Conservation (phyloP, 2,113 vertebrate genomes). For the Chaetodon trifascialis region DNA sequence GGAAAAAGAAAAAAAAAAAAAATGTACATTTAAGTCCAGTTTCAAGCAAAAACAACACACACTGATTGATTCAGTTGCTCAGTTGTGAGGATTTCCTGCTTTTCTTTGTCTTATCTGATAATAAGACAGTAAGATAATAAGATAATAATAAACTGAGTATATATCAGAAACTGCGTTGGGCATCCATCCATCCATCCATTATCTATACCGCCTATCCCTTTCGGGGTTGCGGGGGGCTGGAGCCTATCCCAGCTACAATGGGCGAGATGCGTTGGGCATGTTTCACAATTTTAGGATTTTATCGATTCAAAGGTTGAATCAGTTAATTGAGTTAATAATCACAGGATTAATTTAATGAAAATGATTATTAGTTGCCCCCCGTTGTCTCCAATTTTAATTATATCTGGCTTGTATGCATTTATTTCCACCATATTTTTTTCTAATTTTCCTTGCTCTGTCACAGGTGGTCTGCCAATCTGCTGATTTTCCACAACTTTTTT, state of each 20-base stretch:
- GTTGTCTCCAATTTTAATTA: not conserved
- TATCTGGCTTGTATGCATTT: not conserved
- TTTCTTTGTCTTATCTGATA: conserved; percentile 4
- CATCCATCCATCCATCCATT: too few relatives aligned
- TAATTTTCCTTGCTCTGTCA: conserved; percentile 1
- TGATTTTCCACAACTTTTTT: conserved; percentile 1
- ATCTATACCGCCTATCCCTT: too few relatives aligned
- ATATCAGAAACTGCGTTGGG: not conserved
- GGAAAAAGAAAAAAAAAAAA: not conserved
- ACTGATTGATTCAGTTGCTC: not conserved
- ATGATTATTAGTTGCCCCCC: not conserved
- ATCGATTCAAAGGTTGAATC: not conserved
- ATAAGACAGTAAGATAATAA: too few relatives aligned
- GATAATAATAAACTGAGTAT: too few relatives aligned
- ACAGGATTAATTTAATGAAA: not conserved
- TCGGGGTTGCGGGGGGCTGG: too few relatives aligned
- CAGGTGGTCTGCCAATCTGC: not conserved
- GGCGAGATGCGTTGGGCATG: not conserved
- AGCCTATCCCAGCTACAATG: too few relatives aligned
- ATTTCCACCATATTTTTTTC: not conserved
- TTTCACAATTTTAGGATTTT: not conserved
- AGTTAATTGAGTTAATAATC: not conserved
- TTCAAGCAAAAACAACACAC: not conserved
- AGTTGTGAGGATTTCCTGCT: not conserved
- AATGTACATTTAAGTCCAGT: conserved; percentile 10